A percentile compares a stretch with the other conserved stretches of the same genome.
Evolutionary conservation across 1,140 invertebrate genomes (phyloP).

Genomic region (Bradynema listronoti): DNA sequence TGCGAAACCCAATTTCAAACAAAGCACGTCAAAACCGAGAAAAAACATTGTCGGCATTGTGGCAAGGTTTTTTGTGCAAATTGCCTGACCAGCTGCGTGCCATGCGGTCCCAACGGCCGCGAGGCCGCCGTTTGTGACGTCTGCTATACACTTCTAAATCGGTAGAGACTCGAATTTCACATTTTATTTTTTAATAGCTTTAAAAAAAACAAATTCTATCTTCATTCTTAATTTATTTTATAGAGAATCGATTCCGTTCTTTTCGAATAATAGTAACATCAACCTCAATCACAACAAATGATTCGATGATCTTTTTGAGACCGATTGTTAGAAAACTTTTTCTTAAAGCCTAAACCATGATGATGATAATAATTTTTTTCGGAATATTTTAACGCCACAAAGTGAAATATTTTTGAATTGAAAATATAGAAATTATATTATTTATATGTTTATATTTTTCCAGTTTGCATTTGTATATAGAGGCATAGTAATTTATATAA

Average conservation of each 20-base stretch:
- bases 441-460: no score
- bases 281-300: no score
- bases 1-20: conserved; percentile 58
- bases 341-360: no score
- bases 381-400: no score
- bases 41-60: conserved; percentile 66
- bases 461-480: no score
- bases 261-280: no score
- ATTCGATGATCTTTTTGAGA: no score
- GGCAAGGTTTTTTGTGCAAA: conserved; percentile 84
- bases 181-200: conserved; percentile 68
- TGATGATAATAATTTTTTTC: no score
- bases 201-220: conserved; percentile 65
- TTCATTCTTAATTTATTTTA: conserved; percentile 13
- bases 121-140: conserved; percentile 85
- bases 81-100: conserved; percentile 74
- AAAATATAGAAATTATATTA: no score
- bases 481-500: no score
- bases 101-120: conserved; percentile 76
- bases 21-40: background rate
- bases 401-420: no score
- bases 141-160: conserved; percentile 88
- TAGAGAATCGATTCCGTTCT: conserved; percentile 35
- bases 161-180: conserved; percentile 78
- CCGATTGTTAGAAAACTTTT: no score